Conservation (phyloP, 2,113 vertebrate species). For the Ceyx cyanopectus region DNA sequence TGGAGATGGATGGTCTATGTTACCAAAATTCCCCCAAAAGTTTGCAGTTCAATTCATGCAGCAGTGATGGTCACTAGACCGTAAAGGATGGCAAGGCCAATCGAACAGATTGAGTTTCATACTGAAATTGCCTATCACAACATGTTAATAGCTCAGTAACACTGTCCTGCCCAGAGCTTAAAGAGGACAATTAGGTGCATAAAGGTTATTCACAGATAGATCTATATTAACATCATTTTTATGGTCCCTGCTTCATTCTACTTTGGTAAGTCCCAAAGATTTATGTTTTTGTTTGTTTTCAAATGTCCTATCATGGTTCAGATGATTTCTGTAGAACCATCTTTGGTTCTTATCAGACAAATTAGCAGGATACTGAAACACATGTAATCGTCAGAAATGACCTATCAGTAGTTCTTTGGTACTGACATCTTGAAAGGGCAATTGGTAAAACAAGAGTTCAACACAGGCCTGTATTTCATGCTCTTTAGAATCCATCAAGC, state of each 20-base stretch:
- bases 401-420: background rate
- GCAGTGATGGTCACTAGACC: background rate
- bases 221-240: background rate
- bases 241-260: background rate
- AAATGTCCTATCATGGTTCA: background rate
- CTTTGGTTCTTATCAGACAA: background rate
- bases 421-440: background rate
- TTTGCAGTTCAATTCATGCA: constrained; percentile 44
- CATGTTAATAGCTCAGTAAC: background rate
- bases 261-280: constrained; percentile 76
- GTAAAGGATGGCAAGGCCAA: background rate
- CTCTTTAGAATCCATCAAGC: background rate
- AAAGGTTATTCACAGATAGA: background rate
- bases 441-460: background rate
- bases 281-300: constrained; percentile 46
- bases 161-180: background rate
- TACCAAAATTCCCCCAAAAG: constrained; percentile 78
- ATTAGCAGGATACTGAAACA: background rate
- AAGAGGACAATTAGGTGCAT: background rate
- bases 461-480: background rate
- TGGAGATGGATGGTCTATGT: background rate
- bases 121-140: background rate
- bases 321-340: background rate
- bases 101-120: constrained; percentile 50
- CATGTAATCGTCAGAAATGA: background rate